Evolutionary conservation across 2,797 vertebrate species (phyloP).

Genomic region (Anguilla obscura): DNA sequence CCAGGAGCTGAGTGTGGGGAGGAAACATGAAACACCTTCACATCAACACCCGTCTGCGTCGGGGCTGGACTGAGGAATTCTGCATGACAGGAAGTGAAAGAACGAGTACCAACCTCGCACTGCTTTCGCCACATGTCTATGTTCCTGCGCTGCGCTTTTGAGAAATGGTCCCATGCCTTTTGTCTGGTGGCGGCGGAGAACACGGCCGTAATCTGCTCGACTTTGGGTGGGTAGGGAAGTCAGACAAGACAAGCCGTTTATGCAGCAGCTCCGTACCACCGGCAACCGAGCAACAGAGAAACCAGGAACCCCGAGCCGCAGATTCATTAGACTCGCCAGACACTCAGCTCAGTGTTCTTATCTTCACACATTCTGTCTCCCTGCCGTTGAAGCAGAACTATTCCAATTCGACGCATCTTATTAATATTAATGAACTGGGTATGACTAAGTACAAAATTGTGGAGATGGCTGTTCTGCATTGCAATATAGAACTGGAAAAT

Average conservation of each 20-base stretch:
- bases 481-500: not conserved
- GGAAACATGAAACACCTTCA: not conserved
- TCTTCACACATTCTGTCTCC: not conserved
- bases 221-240: conserved; percentile 93
- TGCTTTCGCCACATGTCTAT: conserved; percentile 99
- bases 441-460: not conserved
- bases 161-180: conserved; percentile 99
- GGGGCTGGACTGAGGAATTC: conserved; percentile 65
- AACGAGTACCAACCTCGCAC: conserved; percentile 92
- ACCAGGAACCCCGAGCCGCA: not conserved
- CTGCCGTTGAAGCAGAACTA: not conserved
- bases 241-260: conserved; percentile 98
- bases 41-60: conserved; percentile 28
- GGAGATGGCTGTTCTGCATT: not conserved
- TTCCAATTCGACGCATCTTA: not conserved
- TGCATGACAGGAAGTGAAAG: conserved; percentile 70
- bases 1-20: not conserved
- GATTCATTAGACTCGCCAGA: not conserved
- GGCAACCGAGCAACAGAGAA: conserved; percentile 50
- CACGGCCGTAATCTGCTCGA: conserved; percentile 98
- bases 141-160: conserved; percentile 99
- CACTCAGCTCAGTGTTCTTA: not conserved
- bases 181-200: conserved; percentile 97
- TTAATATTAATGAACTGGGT: not conserved
- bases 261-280: conserved; percentile 81